phyloP scores from a whole-genome alignment of 2,797 vertebrate species.

The Adelosebastes latens region DNA sequence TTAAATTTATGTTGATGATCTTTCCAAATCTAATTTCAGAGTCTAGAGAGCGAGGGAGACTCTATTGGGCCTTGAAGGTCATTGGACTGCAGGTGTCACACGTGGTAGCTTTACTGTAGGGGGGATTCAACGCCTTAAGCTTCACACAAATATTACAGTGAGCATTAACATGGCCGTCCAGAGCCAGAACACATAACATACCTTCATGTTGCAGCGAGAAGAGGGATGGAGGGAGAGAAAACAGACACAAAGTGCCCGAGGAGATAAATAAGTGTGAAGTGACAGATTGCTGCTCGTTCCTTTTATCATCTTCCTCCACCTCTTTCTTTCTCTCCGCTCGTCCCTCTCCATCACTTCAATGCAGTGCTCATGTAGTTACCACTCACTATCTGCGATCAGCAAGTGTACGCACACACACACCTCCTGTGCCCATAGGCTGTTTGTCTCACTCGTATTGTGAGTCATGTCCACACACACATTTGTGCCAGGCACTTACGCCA shows the following conservation, averaged over 20 bases:
- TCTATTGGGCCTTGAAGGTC: conserved; percentile 76
- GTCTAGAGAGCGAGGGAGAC: conserved; percentile 42
- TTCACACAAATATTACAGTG: not conserved
- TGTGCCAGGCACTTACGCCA: conserved; percentile 11
- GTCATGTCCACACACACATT: conserved; percentile 38
- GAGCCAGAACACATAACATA: not conserved
- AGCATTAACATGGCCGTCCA: conserved; percentile 28
- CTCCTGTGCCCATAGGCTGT: conserved; percentile 59
- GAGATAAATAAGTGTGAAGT: conserved; percentile 70
- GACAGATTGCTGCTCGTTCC: conserved; percentile 65
- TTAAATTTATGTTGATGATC: conserved; percentile 77
- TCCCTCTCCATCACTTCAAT: conserved; percentile 56
- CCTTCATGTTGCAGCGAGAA: conserved; percentile 32
- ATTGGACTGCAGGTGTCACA: conserved; percentile 65
- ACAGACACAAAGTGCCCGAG: conserved; percentile 36
- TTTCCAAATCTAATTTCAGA: conserved; percentile 71
- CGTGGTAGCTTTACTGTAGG: conserved; percentile 29
- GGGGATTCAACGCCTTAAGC: conserved; percentile 13
- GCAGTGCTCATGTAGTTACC: conserved; percentile 56
- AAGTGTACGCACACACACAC: conserved; percentile 33
- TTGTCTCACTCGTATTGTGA: conserved; percentile 55
- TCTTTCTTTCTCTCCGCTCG: conserved; percentile 54
- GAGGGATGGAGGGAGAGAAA: conserved; percentile 20
- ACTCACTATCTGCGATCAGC: conserved; percentile 54
- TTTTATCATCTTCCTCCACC: conserved; percentile 69